These are phyloP conservation scores for Sarcophaga caerulescens DNA, from an alignment of 2,888 invertebrate species.

Conservation along the genomic window DNA sequence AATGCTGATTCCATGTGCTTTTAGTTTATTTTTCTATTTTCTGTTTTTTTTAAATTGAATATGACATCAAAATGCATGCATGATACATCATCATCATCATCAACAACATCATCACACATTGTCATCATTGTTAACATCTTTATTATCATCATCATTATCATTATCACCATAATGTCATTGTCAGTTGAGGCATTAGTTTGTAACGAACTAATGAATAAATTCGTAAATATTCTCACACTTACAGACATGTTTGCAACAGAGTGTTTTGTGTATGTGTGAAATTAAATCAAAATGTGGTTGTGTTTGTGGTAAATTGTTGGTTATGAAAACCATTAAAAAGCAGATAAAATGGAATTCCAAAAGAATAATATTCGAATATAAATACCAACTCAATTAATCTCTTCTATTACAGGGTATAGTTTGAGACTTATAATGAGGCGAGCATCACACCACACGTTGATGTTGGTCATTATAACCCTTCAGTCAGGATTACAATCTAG, in stretches of 20 bases:
- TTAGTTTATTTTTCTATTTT: background rate
- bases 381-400: too few relatives aligned
- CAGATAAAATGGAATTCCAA: too few relatives aligned
- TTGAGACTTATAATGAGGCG: too few relatives aligned
- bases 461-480: too few relatives aligned
- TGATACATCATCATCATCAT: conserved; percentile 3
- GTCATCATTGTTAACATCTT: background rate
- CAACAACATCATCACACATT: background rate
- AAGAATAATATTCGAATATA: too few relatives aligned
- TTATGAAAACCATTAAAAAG: too few relatives aligned
- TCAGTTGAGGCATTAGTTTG: conserved; percentile 1
- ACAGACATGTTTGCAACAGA: background rate
- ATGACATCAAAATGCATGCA: conserved; percentile 37
- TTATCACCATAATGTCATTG: background rate
- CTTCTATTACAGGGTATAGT: too few relatives aligned
- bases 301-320: too few relatives aligned
- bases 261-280: background rate
- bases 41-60: background rate
- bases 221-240: background rate
- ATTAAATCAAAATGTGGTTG: too few relatives aligned
- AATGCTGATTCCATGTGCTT: background rate
- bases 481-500: too few relatives aligned
- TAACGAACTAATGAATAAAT: conserved; percentile 18
- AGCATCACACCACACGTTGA: too few relatives aligned
- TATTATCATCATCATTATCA: background rate